These are phyloP conservation scores for Sarcophaga subvicina DNA, from an alignment of 2,888 invertebrate species.

Conservation along the genomic window DNA sequence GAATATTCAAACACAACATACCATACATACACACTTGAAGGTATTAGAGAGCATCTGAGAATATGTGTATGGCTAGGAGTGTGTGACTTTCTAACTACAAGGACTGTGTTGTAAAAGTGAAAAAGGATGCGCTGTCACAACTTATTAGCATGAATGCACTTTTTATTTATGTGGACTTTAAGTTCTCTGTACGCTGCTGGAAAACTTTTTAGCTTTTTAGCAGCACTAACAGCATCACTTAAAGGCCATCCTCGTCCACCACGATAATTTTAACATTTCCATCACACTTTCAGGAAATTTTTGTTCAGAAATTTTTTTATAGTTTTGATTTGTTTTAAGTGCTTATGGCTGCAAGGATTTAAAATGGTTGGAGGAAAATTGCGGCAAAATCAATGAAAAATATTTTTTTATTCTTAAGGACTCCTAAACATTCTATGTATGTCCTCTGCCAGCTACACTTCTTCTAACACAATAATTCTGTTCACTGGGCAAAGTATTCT, in stretches of 20 bases:
- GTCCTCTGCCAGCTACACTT: too few species aligned
- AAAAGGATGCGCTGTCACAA: conserved; percentile 65
- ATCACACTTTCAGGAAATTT: neutral
- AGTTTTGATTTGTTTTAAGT: conserved; percentile 44
- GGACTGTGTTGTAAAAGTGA: conserved; percentile 38
- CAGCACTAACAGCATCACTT: conserved; percentile 46
- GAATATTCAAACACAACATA: neutral
- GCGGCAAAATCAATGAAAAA: neutral
- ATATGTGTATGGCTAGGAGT: neutral
- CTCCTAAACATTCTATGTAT: too few species aligned
- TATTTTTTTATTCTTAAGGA: too few species aligned
- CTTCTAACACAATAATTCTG: too few species aligned
- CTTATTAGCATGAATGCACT: conserved; percentile 69
- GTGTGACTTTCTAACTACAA: conserved; percentile 59
- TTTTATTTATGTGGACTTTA: conserved; percentile 55
- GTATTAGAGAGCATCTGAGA: neutral
- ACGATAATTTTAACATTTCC: conserved; percentile 26
- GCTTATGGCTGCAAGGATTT: neutral
- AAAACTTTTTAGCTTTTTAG: conserved; percentile 52
- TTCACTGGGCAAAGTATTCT: too few species aligned
- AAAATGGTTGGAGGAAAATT: neutral
- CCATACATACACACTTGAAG: neutral
- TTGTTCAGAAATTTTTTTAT: neutral
- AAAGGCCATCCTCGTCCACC: conserved; percentile 36
- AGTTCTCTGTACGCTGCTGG: conserved; percentile 7